Evolutionary conservation across 2,888 invertebrate genomes (phyloP).

Genomic region (Ptychoptera albimana): DNA sequence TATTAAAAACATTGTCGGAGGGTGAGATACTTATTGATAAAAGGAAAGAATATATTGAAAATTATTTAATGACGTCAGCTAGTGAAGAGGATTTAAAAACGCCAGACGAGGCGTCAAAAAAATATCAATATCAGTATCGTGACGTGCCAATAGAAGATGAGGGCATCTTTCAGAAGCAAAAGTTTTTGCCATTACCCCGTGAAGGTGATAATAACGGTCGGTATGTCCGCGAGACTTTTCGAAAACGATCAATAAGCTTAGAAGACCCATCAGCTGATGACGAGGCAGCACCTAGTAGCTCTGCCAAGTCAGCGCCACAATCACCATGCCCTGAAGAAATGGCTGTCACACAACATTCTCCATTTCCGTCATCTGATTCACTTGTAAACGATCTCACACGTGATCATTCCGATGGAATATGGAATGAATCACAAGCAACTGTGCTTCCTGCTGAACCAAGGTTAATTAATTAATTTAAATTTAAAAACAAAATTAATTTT

Average conservation of each 20-base stretch:
- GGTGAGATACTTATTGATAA: slow-evolving; percentile 57
- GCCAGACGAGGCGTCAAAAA: slow-evolving; percentile 2
- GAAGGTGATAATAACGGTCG: slow-evolving; percentile 16
- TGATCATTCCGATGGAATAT: slow-evolving; percentile 74
- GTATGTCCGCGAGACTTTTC: slow-evolving; percentile 45
- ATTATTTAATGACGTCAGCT: slow-evolving; percentile 38
- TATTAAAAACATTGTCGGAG: slow-evolving; percentile 67
- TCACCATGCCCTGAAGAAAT: slow-evolving; percentile 41
- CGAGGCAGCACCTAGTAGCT: slow-evolving; percentile 25
- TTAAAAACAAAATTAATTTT: background rate
- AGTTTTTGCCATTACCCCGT: slow-evolving; percentile 14
- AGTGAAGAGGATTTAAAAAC: slow-evolving; percentile 45
- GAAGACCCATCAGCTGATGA: slow-evolving; percentile 38
- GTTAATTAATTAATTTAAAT: slow-evolving; percentile 1
- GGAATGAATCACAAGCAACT: slow-evolving; percentile 81
- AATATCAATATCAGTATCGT: slow-evolving; percentile 10
- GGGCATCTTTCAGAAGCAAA: slow-evolving; percentile 12
- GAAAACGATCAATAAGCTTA: slow-evolving; percentile 56
- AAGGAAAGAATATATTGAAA: slow-evolving; percentile 33
- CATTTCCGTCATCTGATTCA: slow-evolving; percentile 71
- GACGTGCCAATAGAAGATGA: slow-evolving; percentile 14
- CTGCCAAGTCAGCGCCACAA: slow-evolving; percentile 43
- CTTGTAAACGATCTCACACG: slow-evolving; percentile 59
- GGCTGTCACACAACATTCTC: slow-evolving; percentile 37
- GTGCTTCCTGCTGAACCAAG: slow-evolving; percentile 60